A percentile compares a stretch with the other conserved stretches of the same genome.
These are phyloP conservation scores for Tokudaia tokunoshimensis DNA, from an alignment of 2,797 vertebrate genomes.

Conservation along the genomic window DNA sequence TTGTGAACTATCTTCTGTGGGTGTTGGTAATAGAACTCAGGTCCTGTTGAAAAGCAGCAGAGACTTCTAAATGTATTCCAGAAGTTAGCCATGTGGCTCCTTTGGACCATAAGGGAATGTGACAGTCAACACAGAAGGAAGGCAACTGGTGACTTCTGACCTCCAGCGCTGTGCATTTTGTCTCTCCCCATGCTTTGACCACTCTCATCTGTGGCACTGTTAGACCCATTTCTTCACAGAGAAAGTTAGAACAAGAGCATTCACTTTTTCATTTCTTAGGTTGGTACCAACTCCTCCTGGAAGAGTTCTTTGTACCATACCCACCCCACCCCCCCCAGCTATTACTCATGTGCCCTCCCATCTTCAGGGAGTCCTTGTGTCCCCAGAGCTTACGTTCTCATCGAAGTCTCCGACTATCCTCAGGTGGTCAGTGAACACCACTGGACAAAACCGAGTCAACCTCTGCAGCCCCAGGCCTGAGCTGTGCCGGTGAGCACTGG, in stretches of 20 bases:
- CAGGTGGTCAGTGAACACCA: accelerated
- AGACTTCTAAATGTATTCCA: not conserved
- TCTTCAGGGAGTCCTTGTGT: not conserved
- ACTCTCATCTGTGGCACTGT: not conserved
- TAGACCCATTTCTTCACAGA: not conserved
- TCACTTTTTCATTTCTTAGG: not conserved
- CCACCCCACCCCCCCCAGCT: no score
- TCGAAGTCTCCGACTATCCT: not conserved
- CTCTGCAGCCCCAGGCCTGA: not conserved
- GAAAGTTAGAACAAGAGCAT: not conserved
- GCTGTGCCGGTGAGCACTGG: not conserved
- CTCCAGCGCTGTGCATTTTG: not conserved
- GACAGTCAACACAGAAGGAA: not conserved
- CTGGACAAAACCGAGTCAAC: not conserved
- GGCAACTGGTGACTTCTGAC: not conserved
- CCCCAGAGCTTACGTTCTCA: not conserved
- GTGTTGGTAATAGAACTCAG: not conserved
- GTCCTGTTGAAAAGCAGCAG: not conserved
- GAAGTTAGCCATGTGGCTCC: not conserved
- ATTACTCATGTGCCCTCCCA: no score
- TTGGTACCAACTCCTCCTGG: not conserved
- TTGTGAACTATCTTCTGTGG: not conserved
- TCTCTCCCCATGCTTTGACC: not conserved
- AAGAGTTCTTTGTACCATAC: not conserved
- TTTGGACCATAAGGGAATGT: not conserved